These are phyloP conservation scores for Gymnoscelis rufifasciata DNA, from an alignment of 2,888 invertebrate species.

Conservation along the genomic window DNA sequence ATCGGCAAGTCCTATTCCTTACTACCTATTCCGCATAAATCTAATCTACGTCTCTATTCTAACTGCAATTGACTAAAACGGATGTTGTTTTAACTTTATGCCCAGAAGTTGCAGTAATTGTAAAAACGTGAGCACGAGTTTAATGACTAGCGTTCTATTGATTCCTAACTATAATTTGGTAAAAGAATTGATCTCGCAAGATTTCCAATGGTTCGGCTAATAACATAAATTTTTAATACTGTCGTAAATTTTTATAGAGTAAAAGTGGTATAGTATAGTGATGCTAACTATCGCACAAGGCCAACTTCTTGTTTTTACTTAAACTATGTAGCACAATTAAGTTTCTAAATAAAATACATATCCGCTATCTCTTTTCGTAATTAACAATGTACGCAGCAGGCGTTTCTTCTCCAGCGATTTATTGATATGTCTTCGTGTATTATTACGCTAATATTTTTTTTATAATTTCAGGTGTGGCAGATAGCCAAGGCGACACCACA, in stretches of 20 bases:
- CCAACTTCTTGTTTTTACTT: too few relatives aligned
- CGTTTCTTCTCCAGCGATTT: too few relatives aligned
- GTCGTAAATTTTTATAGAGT: too few relatives aligned
- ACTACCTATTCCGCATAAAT: too few relatives aligned
- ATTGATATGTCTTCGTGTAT: slow-evolving; percentile 1
- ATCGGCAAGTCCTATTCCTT: slow-evolving; percentile 71
- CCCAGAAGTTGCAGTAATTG: slow-evolving; percentile 17
- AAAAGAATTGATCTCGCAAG: slow-evolving; percentile 22
- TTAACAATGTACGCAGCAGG: too few relatives aligned
- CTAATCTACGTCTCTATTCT: not conserved
- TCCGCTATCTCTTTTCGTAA: slow-evolving; percentile 7
- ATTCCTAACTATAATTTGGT: slow-evolving; percentile 15
- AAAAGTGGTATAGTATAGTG: too few relatives aligned
- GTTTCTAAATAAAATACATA: too few relatives aligned
- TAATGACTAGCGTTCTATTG: slow-evolving; percentile 12
- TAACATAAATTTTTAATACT: slow-evolving; percentile 19
- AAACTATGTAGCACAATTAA: too few relatives aligned
- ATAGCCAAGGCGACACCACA: slow-evolving; percentile 82
- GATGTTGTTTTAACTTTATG: slow-evolving; percentile 16
- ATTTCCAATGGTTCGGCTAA: slow-evolving; percentile 17
- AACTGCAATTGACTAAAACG: slow-evolving; percentile 11
- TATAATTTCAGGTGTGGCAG: slow-evolving; percentile 64
- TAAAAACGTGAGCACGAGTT: slow-evolving; percentile 22
- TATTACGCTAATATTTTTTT: slow-evolving; percentile 2
- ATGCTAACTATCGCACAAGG: too few relatives aligned